phyloP scores from a whole-genome alignment of 2,888 invertebrate genomes.

The Trichopria drosophilae region DNA sequence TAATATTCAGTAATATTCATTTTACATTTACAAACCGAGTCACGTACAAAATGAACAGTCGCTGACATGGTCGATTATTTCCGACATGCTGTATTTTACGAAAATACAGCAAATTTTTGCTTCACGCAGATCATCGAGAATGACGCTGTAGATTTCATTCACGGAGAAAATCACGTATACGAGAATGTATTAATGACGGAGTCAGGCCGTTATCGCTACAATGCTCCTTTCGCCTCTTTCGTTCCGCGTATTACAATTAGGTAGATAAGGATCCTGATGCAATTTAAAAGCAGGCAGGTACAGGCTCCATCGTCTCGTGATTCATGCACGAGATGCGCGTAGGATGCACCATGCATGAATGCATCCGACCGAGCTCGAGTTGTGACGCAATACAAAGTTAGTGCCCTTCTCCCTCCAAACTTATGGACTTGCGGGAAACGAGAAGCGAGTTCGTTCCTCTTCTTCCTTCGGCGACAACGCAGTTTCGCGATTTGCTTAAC shows the following conservation, averaged over 20 bases:
- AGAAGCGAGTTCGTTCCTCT: constrained; percentile 23
- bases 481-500: too few species aligned
- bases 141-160: too few species aligned
- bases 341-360: constrained; percentile 34
- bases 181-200: too few species aligned
- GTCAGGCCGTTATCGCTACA: too few species aligned
- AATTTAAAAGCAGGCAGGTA: not conserved
- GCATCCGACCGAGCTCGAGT: constrained; percentile 36
- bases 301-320: constrained; percentile 27
- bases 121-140: too few species aligned
- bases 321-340: constrained; percentile 27
- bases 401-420: not conserved
- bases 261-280: not conserved
- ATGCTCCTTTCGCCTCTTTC: not conserved
- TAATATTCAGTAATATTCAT: too few species aligned
- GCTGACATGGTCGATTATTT: too few species aligned
- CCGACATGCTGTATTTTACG: too few species aligned
- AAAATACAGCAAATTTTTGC: too few species aligned
- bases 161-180: too few species aligned
- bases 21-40: too few species aligned
- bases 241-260: not conserved
- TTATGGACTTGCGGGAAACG: constrained; percentile 11
- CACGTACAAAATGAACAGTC: too few species aligned
- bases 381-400: constrained; percentile 30
- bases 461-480: not conserved